Percentiles rank a stretch among this genome's conserved stretches.
Conservation (phyloP, 2,888 invertebrate genomes). For the Melieria picta region DNA sequence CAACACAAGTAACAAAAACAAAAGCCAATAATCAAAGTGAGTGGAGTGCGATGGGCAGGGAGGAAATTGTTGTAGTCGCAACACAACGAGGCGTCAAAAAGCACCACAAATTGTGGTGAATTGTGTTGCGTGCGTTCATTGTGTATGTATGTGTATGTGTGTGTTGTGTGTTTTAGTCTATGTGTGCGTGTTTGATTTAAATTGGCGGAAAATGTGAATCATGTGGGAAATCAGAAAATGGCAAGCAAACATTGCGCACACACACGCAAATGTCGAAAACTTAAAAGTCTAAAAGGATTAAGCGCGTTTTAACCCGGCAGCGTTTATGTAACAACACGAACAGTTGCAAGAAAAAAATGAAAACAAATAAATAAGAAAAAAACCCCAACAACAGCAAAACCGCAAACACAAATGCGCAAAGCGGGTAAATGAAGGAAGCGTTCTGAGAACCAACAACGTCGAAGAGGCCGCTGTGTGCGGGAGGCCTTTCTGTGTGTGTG, state of each 20-base stretch:
- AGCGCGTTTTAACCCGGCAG: constrained; percentile 7
- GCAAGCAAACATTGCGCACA: not conserved
- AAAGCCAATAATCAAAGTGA: not conserved
- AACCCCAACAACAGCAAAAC: not conserved
- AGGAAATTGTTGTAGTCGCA: constrained; percentile 18
- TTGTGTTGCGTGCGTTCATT: not conserved
- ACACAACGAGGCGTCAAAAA: too few species aligned
- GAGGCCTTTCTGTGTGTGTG: too few species aligned
- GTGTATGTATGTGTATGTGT: constrained; percentile 13
- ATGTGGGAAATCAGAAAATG: constrained; percentile 57
- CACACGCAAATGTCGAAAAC: not conserved
- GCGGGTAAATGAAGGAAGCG: not conserved
- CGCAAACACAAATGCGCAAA: not conserved
- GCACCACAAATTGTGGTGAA: constrained; percentile 9
- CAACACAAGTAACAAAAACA: constrained; percentile 29
- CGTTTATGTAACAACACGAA: constrained; percentile 16
- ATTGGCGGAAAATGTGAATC: constrained; percentile 53
- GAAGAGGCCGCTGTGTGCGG: not conserved
- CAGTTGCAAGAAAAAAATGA: not conserved
- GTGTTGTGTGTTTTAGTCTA: constrained; percentile 37
- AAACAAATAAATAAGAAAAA: not conserved
- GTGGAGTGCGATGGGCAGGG: not conserved
- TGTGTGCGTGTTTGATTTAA: constrained; percentile 41
- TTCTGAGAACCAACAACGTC: not conserved
- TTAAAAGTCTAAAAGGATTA: constrained; percentile 32